These are phyloP conservation scores for Diloba caeruleocephala DNA, from an alignment of 2,888 invertebrate genomes.

Conservation along the genomic window DNA sequence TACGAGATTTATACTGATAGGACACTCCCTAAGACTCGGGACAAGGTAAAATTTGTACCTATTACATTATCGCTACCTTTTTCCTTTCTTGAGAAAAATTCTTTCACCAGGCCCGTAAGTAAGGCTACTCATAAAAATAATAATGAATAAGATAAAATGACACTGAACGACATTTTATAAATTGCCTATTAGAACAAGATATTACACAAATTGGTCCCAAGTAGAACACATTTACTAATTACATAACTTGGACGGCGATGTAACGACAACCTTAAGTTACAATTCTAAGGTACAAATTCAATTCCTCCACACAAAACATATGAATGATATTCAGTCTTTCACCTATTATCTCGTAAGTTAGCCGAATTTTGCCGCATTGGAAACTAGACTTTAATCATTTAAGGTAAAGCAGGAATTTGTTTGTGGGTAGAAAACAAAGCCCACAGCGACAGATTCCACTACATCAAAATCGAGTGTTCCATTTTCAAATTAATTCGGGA, in stretches of 20 bases:
- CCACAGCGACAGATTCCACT: constrained; percentile 78
- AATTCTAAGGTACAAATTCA: constrained; percentile 54
- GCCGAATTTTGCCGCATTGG: constrained; percentile 20
- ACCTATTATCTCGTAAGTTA: constrained; percentile 57
- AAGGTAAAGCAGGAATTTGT: constrained; percentile 43
- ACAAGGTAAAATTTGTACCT: constrained; percentile 40
- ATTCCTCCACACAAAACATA: constrained; percentile 52
- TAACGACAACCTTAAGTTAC: constrained; percentile 44
- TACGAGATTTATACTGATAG: constrained; percentile 31
- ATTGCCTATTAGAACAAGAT: constrained; percentile 51
- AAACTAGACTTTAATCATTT: constrained; percentile 37
- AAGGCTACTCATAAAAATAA: constrained; percentile 32
- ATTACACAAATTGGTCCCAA: constrained; percentile 56
- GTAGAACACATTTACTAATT: constrained; percentile 68
- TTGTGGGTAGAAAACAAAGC: constrained; percentile 44
- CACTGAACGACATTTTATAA: constrained; percentile 46
- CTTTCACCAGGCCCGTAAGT: constrained; percentile 10
- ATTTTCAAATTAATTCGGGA: constrained; percentile 87
- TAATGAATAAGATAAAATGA: constrained; percentile 41
- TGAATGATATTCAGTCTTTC: constrained; percentile 66
- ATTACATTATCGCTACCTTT: constrained; percentile 8
- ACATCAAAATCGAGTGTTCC: constrained; percentile 88
- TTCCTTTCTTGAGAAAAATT: constrained; percentile 17
- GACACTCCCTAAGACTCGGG: constrained; percentile 7
- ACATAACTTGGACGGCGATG: constrained; percentile 33